Base-by-base conservation (phyloP, 2,888 invertebrate species). In the Parthenolecanium corni region DNA sequence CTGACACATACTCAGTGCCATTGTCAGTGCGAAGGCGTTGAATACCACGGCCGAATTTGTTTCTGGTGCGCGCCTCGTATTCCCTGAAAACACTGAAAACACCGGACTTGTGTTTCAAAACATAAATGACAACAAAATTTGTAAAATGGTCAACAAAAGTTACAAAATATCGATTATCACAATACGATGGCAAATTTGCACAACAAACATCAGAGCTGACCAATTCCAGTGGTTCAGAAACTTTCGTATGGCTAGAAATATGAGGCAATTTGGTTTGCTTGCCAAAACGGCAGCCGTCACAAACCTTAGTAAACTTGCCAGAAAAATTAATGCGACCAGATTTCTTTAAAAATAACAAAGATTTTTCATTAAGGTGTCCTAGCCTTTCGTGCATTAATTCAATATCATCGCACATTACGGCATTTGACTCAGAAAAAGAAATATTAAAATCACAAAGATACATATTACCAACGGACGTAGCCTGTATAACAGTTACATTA, bases 131-230 rank as follows among this genome's bases (percentile, higher is more conserved):
- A 24, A 3, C 5, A 25, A 52, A 52, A n/a, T 52, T 24, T 31
- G 12, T 52, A 52, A n/a, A 25, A 52, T 52, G 25, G 11, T 52
- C 52, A 1, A 52, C 5, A 52, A 52, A 52, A 5, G 52, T 52
- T 18, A 52, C 31, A 52, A 52, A 18, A 21, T 52, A 52, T 2
- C 18, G 5, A 24, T 51, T 51, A 23, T 11, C 23, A 51, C 25
- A 23, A 51, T 23, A 25, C 11, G 23, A 23, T 18, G 51, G 51
- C 11, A 25, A 24, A 23, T 24, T 51, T n/a, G 24, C 24, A 6
- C 51, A 23, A 23, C n/a, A n/a, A n/a, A 51, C 51, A 51, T 51
- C 51, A 21, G 51, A 51, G 16, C 25, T 23, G 2, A 51, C 51
- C n/a, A 51, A 23, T 9, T 51, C 5, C 6, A 51, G 14, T 5